Evolutionary conservation across 1,140 invertebrate species (phyloP), one percentile per base, ranked within the genome.

Genomic region (Neodiprion fabricii): DNA sequence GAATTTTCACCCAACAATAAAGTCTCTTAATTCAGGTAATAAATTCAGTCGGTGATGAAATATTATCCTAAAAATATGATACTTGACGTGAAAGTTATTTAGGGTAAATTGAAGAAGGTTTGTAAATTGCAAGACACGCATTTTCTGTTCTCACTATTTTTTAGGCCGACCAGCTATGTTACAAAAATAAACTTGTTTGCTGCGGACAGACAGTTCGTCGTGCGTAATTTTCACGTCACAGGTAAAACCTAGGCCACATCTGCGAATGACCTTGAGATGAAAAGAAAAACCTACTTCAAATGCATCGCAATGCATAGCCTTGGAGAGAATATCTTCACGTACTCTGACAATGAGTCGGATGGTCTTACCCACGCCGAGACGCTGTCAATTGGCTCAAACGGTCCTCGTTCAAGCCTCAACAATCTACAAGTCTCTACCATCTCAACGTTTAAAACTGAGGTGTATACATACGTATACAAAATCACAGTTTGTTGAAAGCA

Each of bases 371-470:
- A 61, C 53, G 7, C 7, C n/a, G n/a, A 61, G 53, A n/a, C 53
- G 53, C 4, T 11, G 53, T 61, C 53, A 61, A 61, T 61, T 61
- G 53, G 53, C 53, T 61, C 53, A 61, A 61, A 61, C n/a, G n/a
- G n/a, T 61, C 53, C n/a, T 61, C 53, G n/a, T 61, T 61, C 53
- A n/a, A 8, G 7, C 53, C 53, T 61, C 53, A 61, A 61, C 8
- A 61, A 61, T 61, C 53, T 61, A 61, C 53, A 61, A 61, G n/a
- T 61, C 53, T 61, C 53, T 61, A 61, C 53, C 53, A 61, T n/a
- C n/a, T n/a, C 53, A 40, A 40, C 28, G 28, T 40, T 40, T 40
- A 40, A 40, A 40, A 40, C 28, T 40, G 28, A 40, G 5, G 1
- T 40, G 28, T 40, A 40, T 40, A 40, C 0, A 4, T 40, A 40